Base-by-base conservation (phyloP, 2,113 vertebrate species). In the Equus quagga region DNA sequence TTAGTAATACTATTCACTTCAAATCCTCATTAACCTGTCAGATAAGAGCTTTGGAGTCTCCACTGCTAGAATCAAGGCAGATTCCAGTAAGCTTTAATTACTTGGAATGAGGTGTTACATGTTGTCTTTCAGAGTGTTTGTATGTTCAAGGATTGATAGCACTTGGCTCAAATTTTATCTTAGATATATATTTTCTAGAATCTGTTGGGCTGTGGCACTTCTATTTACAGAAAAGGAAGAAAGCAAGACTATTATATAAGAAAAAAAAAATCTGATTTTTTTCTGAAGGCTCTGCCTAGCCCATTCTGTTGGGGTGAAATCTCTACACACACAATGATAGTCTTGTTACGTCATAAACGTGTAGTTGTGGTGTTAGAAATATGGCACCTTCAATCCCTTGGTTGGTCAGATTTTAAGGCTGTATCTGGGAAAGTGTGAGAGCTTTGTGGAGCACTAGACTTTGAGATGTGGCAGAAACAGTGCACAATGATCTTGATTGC, bases 1-100 rank as follows among this genome's bases (percentile, higher is more conserved):
- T 98, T 98, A 98, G 89, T 72, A 98, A 97, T 56, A 85, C 33
- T 97, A 81, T 97, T 98, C 83, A 92, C 98, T 98, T 98, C 96
- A 96, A 78, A 82, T 96, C 60, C 86, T 98, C 46, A 75, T 98
- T 98, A 98, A 97, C 88, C 89, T 98, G 95, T 96, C 94, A 98
- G 85, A 96, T 87, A 98, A 97, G 84, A 98, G 60, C 15, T 58
- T 97, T 96, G 93, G 97, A 97, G 96, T 96, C 94, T 89, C 62
- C 69, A 76, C 8, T 94, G 54, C 91, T 97, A 92, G 91, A 98
- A 96, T 97, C 75, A 96, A 98, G 95, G 64, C 58, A 97, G 93
- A 62, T 97, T 97, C 94, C 96, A 98, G 95, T 96, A 94, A 97
- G 82, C 65, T 91, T 65, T 98, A 98, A 98, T 98, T 98, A 97